Evolutionary conservation across 1,140 invertebrate genomes (phyloP).

Genomic region (Zaprionus ghesquierei): DNA sequence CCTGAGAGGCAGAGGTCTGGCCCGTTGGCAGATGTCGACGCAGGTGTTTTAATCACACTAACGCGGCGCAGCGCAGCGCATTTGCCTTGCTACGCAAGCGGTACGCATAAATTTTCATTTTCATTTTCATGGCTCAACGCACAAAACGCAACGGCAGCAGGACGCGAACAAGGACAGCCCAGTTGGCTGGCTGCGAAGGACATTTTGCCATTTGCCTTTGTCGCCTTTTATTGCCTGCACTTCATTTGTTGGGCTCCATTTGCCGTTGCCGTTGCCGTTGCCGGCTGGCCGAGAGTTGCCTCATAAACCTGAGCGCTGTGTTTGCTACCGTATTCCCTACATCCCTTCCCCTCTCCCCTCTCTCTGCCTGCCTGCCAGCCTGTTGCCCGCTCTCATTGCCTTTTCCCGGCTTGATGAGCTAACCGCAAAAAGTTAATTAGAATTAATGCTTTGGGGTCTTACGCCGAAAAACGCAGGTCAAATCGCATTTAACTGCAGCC

Average conservation of each 20-base stretch:
- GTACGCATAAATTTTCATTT: slow-evolving; percentile 78
- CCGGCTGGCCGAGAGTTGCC: slow-evolving; percentile 20
- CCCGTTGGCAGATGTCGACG: slow-evolving; percentile 60
- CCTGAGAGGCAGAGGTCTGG: too few species aligned
- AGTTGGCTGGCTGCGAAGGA: not conserved
- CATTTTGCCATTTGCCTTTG: slow-evolving; percentile 71
- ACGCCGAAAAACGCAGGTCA: slow-evolving; percentile 37
- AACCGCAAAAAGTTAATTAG: slow-evolving; percentile 80
- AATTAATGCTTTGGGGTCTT: slow-evolving; percentile 66
- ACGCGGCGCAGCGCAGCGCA: slow-evolving; percentile 23
- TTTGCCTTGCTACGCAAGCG: slow-evolving; percentile 30
- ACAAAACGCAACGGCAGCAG: slow-evolving; percentile 38
- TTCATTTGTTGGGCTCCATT: slow-evolving; percentile 77
- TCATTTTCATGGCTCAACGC: slow-evolving; percentile 75
- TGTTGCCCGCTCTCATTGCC: not conserved
- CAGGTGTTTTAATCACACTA: slow-evolving; percentile 77
- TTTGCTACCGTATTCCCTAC: too few species aligned
- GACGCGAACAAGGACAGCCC: slow-evolving; percentile 11
- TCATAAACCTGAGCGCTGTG: slow-evolving; percentile 57
- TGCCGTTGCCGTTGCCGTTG: slow-evolving; percentile 11
- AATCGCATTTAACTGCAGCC: slow-evolving; percentile 72
- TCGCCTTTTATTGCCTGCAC: slow-evolving; percentile 79
- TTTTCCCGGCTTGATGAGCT: slow-evolving; percentile 52
- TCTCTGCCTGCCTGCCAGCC: not conserved
- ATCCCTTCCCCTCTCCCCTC: not conserved